These are phyloP conservation scores for Xanthorhoe spadicearia DNA, from an alignment of 2,888 invertebrate species.

Conservation along the genomic window DNA sequence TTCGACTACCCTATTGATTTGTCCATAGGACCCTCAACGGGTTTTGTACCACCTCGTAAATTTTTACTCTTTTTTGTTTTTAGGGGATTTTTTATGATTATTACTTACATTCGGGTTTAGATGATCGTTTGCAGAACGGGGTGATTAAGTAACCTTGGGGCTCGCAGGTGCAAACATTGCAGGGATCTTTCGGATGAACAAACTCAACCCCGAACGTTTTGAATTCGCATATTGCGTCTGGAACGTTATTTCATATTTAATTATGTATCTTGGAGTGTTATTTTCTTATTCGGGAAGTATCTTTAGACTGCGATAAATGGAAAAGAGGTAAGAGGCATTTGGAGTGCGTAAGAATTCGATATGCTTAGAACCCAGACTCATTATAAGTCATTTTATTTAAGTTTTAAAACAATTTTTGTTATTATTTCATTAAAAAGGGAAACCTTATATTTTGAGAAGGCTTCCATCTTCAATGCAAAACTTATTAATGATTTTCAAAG, in stretches of 20 bases:
- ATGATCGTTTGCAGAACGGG: slow-evolving; percentile 50
- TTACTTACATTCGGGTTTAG: slow-evolving; percentile 50
- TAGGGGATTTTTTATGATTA: slow-evolving; percentile 39
- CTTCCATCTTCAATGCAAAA: too few relatives aligned
- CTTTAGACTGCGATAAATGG: background rate
- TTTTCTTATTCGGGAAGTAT: background rate
- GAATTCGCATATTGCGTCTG: slow-evolving; percentile 34
- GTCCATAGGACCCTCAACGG: slow-evolving; percentile 46
- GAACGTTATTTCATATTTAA: slow-evolving; percentile 10
- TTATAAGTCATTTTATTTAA: too few relatives aligned
- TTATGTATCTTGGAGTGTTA: background rate
- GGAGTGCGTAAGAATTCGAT: too few relatives aligned
- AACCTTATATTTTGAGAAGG: too few relatives aligned
- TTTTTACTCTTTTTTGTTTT: slow-evolving; percentile 69
- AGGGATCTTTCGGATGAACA: slow-evolving; percentile 39
- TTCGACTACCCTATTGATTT: slow-evolving; percentile 37
- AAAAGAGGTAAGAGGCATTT: too few relatives aligned
- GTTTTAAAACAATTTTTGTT: too few relatives aligned
- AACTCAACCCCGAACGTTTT: slow-evolving; percentile 52
- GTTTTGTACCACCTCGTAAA: slow-evolving; percentile 60
- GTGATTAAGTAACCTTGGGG: slow-evolving; percentile 44
- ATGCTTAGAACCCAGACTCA: too few relatives aligned
- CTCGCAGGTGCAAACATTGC: slow-evolving; percentile 54
- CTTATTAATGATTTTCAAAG: too few relatives aligned
- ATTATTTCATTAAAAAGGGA: too few relatives aligned